Conservation (phyloP, 2,797 vertebrate species). For the Thamnophis elegans region DNA sequence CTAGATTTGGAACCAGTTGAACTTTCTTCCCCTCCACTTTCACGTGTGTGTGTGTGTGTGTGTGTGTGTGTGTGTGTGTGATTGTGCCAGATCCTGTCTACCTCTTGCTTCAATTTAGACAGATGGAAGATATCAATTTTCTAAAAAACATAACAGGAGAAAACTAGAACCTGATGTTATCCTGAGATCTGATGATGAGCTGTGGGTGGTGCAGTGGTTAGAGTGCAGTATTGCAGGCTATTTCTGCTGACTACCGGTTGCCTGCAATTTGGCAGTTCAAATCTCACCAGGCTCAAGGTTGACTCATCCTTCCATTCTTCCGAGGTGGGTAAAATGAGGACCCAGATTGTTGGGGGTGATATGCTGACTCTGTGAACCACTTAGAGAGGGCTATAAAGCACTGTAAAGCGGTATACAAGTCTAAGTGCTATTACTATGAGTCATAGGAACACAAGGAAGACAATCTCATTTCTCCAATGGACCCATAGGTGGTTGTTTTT, state of each 20-base stretch:
- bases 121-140: neutral
- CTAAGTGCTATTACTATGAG: neutral
- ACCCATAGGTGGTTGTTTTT: neutral
- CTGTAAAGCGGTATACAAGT: neutral
- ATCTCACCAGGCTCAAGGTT: no score
- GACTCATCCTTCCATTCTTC: no score
- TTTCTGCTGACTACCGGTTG: no score
- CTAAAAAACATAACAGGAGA: neutral
- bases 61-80: neutral
- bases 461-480: neutral
- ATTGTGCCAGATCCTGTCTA: neutral
- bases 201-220: no score
- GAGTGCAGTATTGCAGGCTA: no score
- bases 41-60: no score
- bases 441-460: neutral
- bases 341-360: neutral
- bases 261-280: no score
- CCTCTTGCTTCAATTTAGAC: neutral
- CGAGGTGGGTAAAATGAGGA: neutral
- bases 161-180: neutral
- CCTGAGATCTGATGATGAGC: neutral
- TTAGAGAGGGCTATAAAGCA: neutral
- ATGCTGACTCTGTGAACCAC: neutral
- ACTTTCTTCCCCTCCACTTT: neutral
- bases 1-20: neutral